Conservation (phyloP, 2,113 vertebrate genomes). For the Oncorhynchus tshawytscha region DNA sequence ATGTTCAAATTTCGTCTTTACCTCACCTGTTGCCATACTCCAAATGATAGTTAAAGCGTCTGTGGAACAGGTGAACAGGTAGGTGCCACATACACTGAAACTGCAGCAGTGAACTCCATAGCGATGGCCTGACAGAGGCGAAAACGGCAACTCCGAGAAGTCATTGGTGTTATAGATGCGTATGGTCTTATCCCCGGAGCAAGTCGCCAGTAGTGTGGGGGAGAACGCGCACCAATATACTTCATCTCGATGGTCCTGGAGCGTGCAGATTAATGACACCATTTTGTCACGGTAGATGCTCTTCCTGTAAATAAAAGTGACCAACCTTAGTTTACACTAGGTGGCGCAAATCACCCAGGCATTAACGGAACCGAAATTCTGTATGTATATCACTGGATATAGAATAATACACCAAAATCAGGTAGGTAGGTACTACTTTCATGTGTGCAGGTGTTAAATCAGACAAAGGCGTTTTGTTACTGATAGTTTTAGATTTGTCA, state of each 20-base stretch:
- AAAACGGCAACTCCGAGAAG: conserved; percentile 78
- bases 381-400: too few relatives aligned
- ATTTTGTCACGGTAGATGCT: conserved; percentile 54
- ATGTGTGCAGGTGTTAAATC: too few relatives aligned
- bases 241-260: conserved; percentile 79
- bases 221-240: conserved; percentile 86
- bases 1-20: conserved; percentile 68
- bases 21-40: conserved; percentile 65
- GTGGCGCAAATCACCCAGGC: conserved; percentile 47
- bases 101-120: conserved; percentile 88
- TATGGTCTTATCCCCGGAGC: conserved; percentile 84
- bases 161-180: conserved; percentile 73
- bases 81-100: conserved; percentile 76
- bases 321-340: conserved; percentile 32
- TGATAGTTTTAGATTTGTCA: too few relatives aligned
- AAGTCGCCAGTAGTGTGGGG: conserved; percentile 74
- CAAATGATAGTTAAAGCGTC: conserved; percentile 77
- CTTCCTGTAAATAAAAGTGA: background rate
- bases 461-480: too few relatives aligned
- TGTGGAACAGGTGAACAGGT: conserved; percentile 84
- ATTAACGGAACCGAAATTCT: background rate
- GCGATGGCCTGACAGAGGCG: conserved; percentile 76
- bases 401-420: too few relatives aligned
- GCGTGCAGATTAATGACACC: conserved; percentile 74
- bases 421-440: too few relatives aligned